These are phyloP conservation scores for Oreochromis tanganicae DNA, from an alignment of 2,113 vertebrate species.

Conservation along the genomic window DNA sequence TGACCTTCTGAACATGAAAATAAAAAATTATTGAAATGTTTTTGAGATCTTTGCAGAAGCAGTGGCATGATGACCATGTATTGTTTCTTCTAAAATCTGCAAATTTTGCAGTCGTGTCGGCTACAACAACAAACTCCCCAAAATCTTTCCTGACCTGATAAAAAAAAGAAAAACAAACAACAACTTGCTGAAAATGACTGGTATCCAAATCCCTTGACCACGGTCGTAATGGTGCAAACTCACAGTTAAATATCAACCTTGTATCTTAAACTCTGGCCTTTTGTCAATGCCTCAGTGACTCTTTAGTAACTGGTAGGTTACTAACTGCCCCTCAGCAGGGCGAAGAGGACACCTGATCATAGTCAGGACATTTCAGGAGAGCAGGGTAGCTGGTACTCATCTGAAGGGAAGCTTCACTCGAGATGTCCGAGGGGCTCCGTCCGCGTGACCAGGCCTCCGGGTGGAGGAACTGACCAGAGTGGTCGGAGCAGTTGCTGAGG, in stretches of 20 bases:
- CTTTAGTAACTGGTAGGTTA: background rate
- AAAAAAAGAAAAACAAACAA: background rate
- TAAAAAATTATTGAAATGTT: background rate
- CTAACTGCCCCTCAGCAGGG: conserved; percentile 70
- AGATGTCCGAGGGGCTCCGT: conserved; percentile 82
- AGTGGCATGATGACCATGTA: background rate
- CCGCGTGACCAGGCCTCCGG: conserved; percentile 79
- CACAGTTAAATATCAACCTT: background rate
- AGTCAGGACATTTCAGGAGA: conserved; percentile 81
- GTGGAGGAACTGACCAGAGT: conserved; percentile 83
- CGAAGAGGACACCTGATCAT: conserved; percentile 80
- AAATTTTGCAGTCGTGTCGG: background rate
- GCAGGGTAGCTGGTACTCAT: conserved; percentile 81
- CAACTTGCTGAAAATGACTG: background rate
- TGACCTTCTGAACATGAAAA: background rate
- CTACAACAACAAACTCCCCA: background rate
- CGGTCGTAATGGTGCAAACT: background rate
- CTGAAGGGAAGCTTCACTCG: conserved; percentile 81
- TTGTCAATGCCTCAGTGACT: background rate
- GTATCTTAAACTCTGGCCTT: background rate
- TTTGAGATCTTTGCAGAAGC: background rate
- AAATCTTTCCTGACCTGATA: background rate
- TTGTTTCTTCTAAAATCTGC: background rate
- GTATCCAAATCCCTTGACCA: background rate
- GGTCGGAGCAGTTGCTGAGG: conserved; percentile 85